Base-by-base conservation (phyloP, 2,888 invertebrate species). In the Nomada ruficornis region DNA sequence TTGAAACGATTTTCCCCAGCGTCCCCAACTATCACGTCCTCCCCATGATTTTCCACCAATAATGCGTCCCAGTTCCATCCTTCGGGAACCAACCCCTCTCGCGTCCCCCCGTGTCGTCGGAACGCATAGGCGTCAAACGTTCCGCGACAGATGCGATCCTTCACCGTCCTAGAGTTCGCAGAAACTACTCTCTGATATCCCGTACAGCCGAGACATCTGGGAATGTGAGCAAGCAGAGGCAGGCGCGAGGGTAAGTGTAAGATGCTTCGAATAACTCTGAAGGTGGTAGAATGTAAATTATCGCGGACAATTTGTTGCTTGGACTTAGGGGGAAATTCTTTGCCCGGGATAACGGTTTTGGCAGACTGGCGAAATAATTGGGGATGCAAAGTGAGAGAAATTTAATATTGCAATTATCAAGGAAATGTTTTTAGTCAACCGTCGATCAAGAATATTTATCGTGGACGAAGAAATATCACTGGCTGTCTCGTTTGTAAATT, bases 141-240 rank as follows among this genome's bases (percentile, higher is more conserved):
- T 64, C 68, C 68, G 62, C 67, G 67, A 57, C 80, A 74, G 83
- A 78, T 72, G 55, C 76, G 70, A 29, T 64, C 55, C 52, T 60
- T 44, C 77, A 52, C 69, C 69, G 15, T 57, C 44, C 26, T 54
- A 18, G 20, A 62, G 50, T 18, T 57, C 20, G 23, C 44, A 55
- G 63, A 76, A 84, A 85, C 83, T 75, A 67, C 68, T 64, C 67
- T 54, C 71, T 36, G 64, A 83, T 80, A 80, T 85, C 83, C 75
- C 60, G 60, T 47, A n/a, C 71, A 63, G 70, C 65, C 52, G 72
- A 79, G 69, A 82, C 74, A 72, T 65, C 47, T 78, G 71, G 68
- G 63, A 63, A 80, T 65, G 77, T 74, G 67, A 75, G 55, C 47
- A 75, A 67, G 59, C 62, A 54, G 26, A 54, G 63, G 42, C 63